Percentiles rank a stretch among this genome's conserved stretches.
Conservation (phyloP, 2,797 vertebrate species). For the Typhlichthys eigenmanni region DNA sequence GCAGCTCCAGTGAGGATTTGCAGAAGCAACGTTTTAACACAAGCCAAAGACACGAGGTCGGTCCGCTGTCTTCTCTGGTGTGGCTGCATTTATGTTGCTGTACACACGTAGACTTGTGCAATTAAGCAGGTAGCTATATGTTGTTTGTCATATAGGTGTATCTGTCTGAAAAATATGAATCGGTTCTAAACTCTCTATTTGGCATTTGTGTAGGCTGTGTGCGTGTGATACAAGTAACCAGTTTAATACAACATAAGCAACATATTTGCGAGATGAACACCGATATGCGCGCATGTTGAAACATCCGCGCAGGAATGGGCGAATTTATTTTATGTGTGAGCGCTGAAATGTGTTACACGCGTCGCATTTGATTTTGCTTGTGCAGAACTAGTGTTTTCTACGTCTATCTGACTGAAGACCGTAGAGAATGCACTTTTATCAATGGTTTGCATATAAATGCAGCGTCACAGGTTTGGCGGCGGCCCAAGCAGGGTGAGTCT, state of each 20-base stretch:
- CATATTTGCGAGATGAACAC: no score
- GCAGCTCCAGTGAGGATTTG: slow-evolving; percentile 3
- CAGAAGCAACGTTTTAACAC: slow-evolving; percentile 1
- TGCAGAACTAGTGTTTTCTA: slow-evolving; percentile 5
- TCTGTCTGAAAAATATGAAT: no score
- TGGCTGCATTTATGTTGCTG: neutral
- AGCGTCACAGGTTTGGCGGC: slow-evolving; percentile 48
- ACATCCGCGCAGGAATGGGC: neutral
- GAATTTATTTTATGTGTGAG: neutral
- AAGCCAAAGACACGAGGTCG: slow-evolving; percentile 53
- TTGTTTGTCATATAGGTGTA: no score
- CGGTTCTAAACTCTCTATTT: no score
- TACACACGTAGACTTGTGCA: neutral
- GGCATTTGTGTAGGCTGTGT: no score
- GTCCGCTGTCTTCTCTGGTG: slow-evolving; percentile 30
- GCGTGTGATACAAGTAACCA: no score
- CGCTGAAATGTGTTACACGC: neutral
- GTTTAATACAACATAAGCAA: no score
- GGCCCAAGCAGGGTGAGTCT: slow-evolving; percentile 28
- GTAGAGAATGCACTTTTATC: slow-evolving; percentile 16
- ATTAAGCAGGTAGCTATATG: no score
- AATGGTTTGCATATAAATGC: slow-evolving; percentile 34
- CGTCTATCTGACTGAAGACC: slow-evolving; percentile 23
- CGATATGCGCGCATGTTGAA: neutral
- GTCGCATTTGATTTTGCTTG: neutral